A percentile compares a stretch with the other conserved stretches of the same genome.
These are phyloP conservation scores for Bradypodion ventrale DNA, from an alignment of 2,797 vertebrate species.

Conservation along the genomic window DNA sequence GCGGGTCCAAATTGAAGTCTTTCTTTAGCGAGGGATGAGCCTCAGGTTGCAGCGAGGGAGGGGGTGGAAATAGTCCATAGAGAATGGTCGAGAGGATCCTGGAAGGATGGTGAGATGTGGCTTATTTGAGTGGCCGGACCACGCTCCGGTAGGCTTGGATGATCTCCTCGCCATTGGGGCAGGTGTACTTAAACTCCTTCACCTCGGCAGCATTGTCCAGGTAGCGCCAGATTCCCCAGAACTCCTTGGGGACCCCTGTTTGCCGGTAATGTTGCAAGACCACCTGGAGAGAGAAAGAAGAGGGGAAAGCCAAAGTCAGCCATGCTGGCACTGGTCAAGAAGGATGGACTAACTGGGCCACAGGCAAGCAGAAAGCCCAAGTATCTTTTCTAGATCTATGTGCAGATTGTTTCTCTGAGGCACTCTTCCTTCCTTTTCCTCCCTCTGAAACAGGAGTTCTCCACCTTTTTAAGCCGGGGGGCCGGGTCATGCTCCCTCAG, in stretches of 20 bases:
- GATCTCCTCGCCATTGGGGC: slow-evolving; percentile 85
- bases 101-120: no score
- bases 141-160: slow-evolving; percentile 81
- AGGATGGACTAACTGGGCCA: no score
- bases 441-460: background rate
- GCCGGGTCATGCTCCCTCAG: no score
- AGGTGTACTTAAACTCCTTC: slow-evolving; percentile 87
- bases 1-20: no score
- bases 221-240: slow-evolving; percentile 81
- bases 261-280: slow-evolving; percentile 85
- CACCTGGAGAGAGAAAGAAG: slow-evolving; percentile 67
- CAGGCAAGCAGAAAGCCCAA: no score
- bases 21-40: no score
- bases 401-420: background rate
- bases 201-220: slow-evolving; percentile 76
- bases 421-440: background rate
- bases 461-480: no score
- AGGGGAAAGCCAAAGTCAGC: background rate
- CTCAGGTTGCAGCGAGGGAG: no score
- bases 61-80: no score
- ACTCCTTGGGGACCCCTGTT: slow-evolving; percentile 80
- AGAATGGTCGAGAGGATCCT: no score
- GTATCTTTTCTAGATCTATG: background rate
- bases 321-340: no score
- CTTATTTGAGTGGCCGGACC: slow-evolving; percentile 59